Evolutionary conservation across 2,113 vertebrate genomes (phyloP).

Genomic region (Mobula hypostoma): DNA sequence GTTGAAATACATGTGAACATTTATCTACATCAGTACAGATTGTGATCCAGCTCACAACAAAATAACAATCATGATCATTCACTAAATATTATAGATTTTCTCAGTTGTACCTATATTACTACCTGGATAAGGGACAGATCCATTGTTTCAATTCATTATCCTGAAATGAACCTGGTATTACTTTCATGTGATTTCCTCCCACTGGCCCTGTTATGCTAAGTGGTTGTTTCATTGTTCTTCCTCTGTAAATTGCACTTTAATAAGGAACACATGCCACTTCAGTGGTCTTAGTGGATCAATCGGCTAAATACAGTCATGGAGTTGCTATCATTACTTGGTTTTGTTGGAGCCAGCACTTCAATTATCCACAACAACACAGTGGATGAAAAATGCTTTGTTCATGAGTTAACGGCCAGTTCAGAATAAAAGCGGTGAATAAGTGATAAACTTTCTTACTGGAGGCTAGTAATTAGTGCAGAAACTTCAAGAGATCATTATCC

Average conservation of each 20-base stretch:
- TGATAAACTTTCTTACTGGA: neutral
- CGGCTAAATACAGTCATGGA: neutral
- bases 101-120: neutral
- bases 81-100: neutral
- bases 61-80: neutral
- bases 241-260: neutral
- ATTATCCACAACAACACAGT: neutral
- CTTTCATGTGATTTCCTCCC: neutral
- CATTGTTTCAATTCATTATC: neutral
- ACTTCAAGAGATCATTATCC: neutral
- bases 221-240: neutral
- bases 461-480: neutral
- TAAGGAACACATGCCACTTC: neutral
- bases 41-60: neutral
- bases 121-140: neutral
- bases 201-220: neutral
- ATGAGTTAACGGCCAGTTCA: neutral
- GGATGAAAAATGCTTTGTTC: neutral
- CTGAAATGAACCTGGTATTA: too few species aligned
- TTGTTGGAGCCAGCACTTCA: neutral
- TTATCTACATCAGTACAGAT: neutral
- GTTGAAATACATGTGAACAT: neutral
- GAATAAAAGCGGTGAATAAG: neutral
- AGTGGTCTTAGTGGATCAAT: neutral
- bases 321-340: neutral